Base-by-base conservation (phyloP, 2,113 vertebrate genomes). In the Hemiscyllium ocellatum region DNA sequence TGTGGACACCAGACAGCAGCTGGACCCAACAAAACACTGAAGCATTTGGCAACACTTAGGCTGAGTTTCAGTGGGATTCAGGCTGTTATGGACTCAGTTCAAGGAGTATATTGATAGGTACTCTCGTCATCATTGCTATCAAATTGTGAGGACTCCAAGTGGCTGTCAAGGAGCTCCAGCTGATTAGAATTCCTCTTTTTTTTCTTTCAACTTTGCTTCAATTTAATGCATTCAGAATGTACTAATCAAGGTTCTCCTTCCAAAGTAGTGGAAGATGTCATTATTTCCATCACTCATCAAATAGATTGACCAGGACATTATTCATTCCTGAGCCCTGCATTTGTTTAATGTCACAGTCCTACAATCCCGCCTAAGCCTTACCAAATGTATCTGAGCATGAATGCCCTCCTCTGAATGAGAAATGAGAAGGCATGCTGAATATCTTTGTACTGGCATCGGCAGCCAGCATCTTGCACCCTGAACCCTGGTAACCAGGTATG, bases 361-460 rank as follows among this genome's bases (percentile, higher is more conserved):
- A 68, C 42, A 22, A 72, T 94, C 93, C 68, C 42, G 6, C 42
- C 94, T 52, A 13, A 52, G 94, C 94, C 94, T 95, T 95, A 72
- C 68, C 94, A 72, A 76, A 70, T 37, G 89, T 91, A 56, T 90
- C 93, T 95, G 47, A 72, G 68, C 94, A 95, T 72, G 94, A 95
- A 47, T 15, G 70, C 26, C 47, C 24, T 72, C 94, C 69, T 95
- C 29, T 69, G 42, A 72, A 95, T 95, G 94, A 95, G 94, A 24
- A 33, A 70, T 70, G 69, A 95, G 94, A 95, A 72, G 94, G 69
- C 94, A 95, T 95, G 94, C 69, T 72, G 94, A 95, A 76, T 52
- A 93, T 47, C 69, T 72, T n/a, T 95, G 13, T 66, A 72, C 69
- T 52, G 22, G 69, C 19, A 29, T 65, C 61, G 86, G 50, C 52